Conservation (phyloP, 2,797 vertebrate genomes). For the Periparus ater region DNA sequence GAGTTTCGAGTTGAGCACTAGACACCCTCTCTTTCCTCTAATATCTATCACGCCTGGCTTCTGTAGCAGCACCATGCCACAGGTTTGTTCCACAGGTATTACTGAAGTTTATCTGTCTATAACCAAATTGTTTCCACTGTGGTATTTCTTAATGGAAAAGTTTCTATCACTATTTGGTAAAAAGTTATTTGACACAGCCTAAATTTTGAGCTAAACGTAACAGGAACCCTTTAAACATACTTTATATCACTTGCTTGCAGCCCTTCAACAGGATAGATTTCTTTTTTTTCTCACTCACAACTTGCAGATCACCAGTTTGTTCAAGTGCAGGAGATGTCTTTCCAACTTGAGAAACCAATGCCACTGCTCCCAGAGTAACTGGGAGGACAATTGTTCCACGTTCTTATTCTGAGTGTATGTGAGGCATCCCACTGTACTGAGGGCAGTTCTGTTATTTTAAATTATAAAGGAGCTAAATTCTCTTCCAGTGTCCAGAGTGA, state of each 20-base stretch:
- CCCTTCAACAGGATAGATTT: background rate
- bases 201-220: background rate
- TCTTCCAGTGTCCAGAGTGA: background rate
- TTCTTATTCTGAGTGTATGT: background rate
- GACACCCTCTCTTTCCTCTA: background rate
- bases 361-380: background rate
- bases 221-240: background rate
- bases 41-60: background rate
- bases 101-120: background rate
- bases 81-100: background rate
- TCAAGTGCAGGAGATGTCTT: background rate
- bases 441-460: background rate
- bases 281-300: background rate
- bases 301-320: background rate
- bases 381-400: background rate
- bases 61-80: background rate
- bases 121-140: background rate
- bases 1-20: background rate
- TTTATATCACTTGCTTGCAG: background rate
- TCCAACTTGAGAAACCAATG: background rate
- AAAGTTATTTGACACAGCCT: background rate
- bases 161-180: background rate
- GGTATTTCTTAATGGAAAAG: conserved; percentile 15
- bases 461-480: conserved; percentile 18
- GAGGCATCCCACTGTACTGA: background rate